Conservation (phyloP, 1,140 invertebrate genomes). For the Aphelenchoides avenae region DNA sequence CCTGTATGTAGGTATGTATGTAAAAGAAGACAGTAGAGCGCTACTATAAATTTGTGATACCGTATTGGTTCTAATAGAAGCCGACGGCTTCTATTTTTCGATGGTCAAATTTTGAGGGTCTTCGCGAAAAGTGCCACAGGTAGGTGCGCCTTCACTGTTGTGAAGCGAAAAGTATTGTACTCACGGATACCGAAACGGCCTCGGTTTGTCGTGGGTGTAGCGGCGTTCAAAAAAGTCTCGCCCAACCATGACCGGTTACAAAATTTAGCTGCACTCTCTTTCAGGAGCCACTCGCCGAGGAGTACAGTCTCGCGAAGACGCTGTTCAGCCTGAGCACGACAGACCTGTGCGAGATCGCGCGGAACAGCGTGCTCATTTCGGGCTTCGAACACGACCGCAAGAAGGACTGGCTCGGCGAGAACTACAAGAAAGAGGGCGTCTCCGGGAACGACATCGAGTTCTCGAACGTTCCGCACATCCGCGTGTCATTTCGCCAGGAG, state of each 20-base stretch:
- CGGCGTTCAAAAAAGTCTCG: too few relatives aligned
- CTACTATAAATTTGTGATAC: too few relatives aligned
- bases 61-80: too few relatives aligned
- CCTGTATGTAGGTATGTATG: conserved; percentile 84
- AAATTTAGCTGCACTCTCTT: too few relatives aligned
- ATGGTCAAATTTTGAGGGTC: too few relatives aligned
- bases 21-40: too few relatives aligned
- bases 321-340: conserved; percentile 67
- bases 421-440: conserved; percentile 90
- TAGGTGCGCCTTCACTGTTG: conserved; percentile 71
- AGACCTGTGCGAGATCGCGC: conserved; percentile 96
- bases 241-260: too few relatives aligned
- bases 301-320: conserved; percentile 97
- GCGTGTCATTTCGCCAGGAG: conserved; percentile 66
- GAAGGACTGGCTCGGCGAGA: conserved; percentile 92
- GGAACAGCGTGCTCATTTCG: conserved; percentile 94
- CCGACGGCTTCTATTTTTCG: too few relatives aligned
- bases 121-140: conserved; percentile 96
- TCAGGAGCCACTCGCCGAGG: conserved; percentile 96
- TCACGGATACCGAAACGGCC: too few relatives aligned
- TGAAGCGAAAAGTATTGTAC: not conserved
- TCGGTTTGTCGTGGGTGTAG: too few relatives aligned
- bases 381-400: conserved; percentile 94
- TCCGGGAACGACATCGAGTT: conserved; percentile 91
- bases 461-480: conserved; percentile 97